Conservation (phyloP, 2,888 invertebrate species). For the Troglohyphantes excavatus region DNA sequence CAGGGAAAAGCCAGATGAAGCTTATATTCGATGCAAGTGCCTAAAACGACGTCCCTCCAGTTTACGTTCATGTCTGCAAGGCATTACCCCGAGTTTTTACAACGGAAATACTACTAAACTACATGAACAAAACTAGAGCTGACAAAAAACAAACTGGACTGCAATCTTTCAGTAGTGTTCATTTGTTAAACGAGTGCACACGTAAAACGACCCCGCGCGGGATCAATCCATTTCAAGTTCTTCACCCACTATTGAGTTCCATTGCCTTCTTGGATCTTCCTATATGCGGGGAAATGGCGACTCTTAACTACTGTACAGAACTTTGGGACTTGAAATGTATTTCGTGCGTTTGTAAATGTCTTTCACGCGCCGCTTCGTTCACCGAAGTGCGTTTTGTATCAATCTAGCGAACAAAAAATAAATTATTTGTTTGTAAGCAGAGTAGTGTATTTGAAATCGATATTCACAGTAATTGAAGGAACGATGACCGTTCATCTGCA, state of each 20-base stretch:
- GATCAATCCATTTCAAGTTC: slow-evolving; percentile 24
- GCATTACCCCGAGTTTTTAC: slow-evolving; percentile 37
- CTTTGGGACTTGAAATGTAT: slow-evolving; percentile 11
- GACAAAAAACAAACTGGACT: slow-evolving; percentile 1
- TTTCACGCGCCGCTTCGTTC: slow-evolving; percentile 4
- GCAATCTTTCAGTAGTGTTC: slow-evolving; percentile 19
- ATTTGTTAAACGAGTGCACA: slow-evolving; percentile 41
- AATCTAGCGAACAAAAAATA: slow-evolving; percentile 46
- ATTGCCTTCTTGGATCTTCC: slow-evolving; percentile 8
- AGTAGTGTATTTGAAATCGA: background rate
- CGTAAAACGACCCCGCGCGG: slow-evolving; percentile 6
- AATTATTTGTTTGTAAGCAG: slow-evolving; percentile 54
- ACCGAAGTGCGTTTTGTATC: slow-evolving; percentile 37
- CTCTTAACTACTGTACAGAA: slow-evolving; percentile 33
- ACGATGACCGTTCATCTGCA: no score
- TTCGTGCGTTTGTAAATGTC: slow-evolving; percentile 30
- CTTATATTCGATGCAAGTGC: background rate
- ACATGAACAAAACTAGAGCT: background rate
- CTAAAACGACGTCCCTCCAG: background rate
- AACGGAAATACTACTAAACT: slow-evolving; percentile 1
- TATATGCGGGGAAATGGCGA: slow-evolving; percentile 7
- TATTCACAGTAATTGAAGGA: no score
- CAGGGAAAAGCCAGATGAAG: background rate
- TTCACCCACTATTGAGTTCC: background rate
- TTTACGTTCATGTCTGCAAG: background rate